Evolutionary conservation across 2,113 vertebrate species (phyloP), one percentile per base, ranked within the genome.

Genomic region (Mesitornis unicolor): DNA sequence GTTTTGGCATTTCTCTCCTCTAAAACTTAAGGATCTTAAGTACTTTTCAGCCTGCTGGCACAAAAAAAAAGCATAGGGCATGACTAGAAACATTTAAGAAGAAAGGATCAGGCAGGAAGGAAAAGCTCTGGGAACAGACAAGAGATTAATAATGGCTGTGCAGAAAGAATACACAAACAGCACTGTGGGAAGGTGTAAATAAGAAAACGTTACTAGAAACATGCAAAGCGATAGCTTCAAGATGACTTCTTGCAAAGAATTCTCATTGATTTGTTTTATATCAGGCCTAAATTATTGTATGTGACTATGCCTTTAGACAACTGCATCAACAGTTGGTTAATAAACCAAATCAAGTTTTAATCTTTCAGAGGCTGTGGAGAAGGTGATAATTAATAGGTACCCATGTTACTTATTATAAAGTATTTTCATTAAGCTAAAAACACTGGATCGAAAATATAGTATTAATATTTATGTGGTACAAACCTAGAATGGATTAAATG

Each of bases 341-440:
- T 57, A 86, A 85, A 80, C 6, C 59, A 2, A 71, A 89, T 40
- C 40, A 78, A 53, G 26, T 47, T 95, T 60, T 83, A 83, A 68
- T 69, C 64, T 63, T 86, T 78, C 31, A 45, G 21, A 15, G 16
- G 36, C 26, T 40, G 56, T 0, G 68, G 43, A 70, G 35, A 50
- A 48, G 4, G 43, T 40, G 18, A 24, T 53, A 70, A 64, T 90
- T 54, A 81, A 84, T 38, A 92, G 36, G 20, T 48, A 81, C 31
- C 64, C 78, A 4, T 63, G 77, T 57, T 74, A 59, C 47, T 65
- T 74, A 59, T 51, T 65, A 85, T 2, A 71, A 13, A 57, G 26
- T 4, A 36, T 77, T 88, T 95, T 90, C 84, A 96, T 90, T 93
- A 90, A 86, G 53, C 67, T 94, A 84, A 93, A 95, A 94, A 75